Evolutionary conservation across 2,888 invertebrate genomes (phyloP), one percentile per base, ranked within the genome.

Genomic region (Rotaria macrura): DNA sequence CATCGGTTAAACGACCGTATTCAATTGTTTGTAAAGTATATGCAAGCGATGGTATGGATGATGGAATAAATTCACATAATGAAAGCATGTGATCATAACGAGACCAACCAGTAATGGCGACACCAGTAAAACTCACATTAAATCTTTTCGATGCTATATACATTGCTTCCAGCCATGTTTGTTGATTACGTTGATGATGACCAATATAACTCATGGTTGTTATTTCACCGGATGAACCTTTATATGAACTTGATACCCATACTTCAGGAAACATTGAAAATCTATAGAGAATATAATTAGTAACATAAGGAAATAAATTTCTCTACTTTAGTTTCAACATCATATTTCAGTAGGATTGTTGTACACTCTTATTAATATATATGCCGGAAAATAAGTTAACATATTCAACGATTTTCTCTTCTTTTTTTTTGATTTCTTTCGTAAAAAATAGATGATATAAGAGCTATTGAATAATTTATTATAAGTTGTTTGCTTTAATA

Each of bases 31-130:
- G 83, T 34, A 87, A 72, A 74, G 86, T 86, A 23, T 87, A 55
- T 4, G 89, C 90, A n/a, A 92, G 88, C 43, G 90, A 90, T 5
- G 92, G 92, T 5, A 92, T 87, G 5, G 90, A 91, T 49, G 89
- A 89, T 4, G 92, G 92, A 4, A 92, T 88, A 20, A 92, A 88
- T 87, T 92, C 92, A 89, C 92, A 92, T 52, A 92, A 88, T 2
- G 91, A 89, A 17, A 90, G 89, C 87, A 90, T 91, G 88, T 92
- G 92, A 87, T 91, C 91, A 88, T 90, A 92, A 86, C 92, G 89
- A 34, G 87, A 87, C 87, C 87, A 87, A 14, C 87, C 87, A 23
- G 87, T 87, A 12, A 87, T 25, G 23, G 84, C 87, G 20, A 87
- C 43, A 23, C 87, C 87, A 34, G 84, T 84, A 83, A 87, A 87